Evolutionary conservation across 2,113 vertebrate genomes (phyloP), one percentile per base, ranked within the genome.

Genomic region (Willisornis vidua): DNA sequence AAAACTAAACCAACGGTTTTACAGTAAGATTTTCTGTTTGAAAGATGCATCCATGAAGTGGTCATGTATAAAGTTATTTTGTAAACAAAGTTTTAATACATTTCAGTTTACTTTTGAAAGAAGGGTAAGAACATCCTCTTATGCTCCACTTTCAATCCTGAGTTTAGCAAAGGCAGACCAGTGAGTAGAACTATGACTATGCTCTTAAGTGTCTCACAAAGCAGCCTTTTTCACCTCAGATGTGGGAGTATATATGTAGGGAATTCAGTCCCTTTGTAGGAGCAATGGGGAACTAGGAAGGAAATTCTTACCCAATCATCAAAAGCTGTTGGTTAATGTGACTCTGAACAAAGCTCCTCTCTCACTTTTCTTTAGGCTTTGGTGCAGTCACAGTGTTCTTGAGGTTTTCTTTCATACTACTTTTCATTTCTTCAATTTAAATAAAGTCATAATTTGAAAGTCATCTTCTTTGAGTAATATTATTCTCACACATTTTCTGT

Each of bases 41-140:
- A 77, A 70, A 83, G 80, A 65, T 22, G 4, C 14, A 18, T 71
- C 70, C 3, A 3, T 2, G 1, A 51, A 22, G 6, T 1, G 0
- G 6, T 73, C 23, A 24, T 54, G 61, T 81, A 79, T 82, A 37
- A 51, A 58, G 46, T 17, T 63, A 0, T 55, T 70, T 62, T 31
- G 12, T 22, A 76, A 43, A 37, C 6, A 33, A 23, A 63, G 23
- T n/a, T 72, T 65, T 79, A 61, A 59, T 65, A 51, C 3, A 1
- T 80, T 65, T 35, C 5, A 3, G 14, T 48, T 41, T 52, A 6
- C 39, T 65, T 79, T 81, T 74, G 23, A 61, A 87, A 71, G 48
- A 26, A 48, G 29, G 5, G 0, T 62, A 26, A 52, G n/a, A 61
- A 28, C 15, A 59, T 31, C 13, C 7, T 79, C 43, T 76, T 58